Base-by-base conservation (phyloP, 2,888 invertebrate genomes). In the Zelleria hepariella region DNA sequence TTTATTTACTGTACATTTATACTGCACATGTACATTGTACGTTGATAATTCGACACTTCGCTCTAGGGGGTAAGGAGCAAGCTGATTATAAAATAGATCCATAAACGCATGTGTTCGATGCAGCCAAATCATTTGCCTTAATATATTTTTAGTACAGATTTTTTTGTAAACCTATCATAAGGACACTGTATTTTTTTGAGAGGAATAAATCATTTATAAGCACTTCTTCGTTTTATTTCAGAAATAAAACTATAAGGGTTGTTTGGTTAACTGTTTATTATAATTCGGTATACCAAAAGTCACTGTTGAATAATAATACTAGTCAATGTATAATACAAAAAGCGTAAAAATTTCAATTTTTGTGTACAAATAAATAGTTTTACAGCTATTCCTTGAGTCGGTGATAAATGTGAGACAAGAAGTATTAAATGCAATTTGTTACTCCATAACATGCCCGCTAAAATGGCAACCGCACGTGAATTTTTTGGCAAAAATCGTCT, bases 361-460 rank as follows among this genome's bases (percentile, higher is more conserved):
- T 68, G 71, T 74, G 76, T 73, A 77, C 68, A 69, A 72, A 71
- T 64, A 73, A 71, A 71, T 74, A 71, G 77, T 73, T 79, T 80
- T 79, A 67, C 73, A 73, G 70, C 65, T 66, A 83, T 76, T 75
- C 74, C 74, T 69, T 70, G 42, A 27, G 73, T 75, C 78, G 78
- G 83, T 73, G 77, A 74, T 78, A 82, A 75, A 82, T 82, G 84
- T 81, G 81, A 80, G 26, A 77, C 80, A 77, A 67, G 74, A 75
- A 77, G 67, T 61, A 64, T 77, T 73, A 81, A 81, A 80, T 78
- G 81, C 74, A 79, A 77, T 71, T 74, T 73, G 70, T 74, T 71
- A 72, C 77, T 60, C 66, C n/a, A n/a, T n/a, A n/a, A n/a, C n/a
- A n/a, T n/a, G n/a, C n/a, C n/a, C n/a, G n/a, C n/a, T n/a, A n/a